Evolutionary conservation across 2,113 vertebrate genomes (phyloP).

Genomic region (Emydura subglobosa): DNA sequence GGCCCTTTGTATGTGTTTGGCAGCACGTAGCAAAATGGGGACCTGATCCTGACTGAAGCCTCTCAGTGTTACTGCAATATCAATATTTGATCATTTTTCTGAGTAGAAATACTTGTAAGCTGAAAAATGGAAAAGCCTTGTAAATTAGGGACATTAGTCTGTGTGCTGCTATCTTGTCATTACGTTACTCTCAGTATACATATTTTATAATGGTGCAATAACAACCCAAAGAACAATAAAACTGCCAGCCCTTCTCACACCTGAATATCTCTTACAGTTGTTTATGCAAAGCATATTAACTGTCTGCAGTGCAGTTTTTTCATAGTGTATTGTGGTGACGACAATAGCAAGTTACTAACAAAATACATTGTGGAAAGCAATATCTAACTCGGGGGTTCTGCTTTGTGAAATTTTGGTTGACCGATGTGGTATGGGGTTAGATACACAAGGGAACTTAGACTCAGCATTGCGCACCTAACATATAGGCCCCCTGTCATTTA

Average conservation of each 20-base stretch:
- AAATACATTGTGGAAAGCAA: background rate
- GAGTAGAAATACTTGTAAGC: background rate
- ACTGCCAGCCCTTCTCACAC: background rate
- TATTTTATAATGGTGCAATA: background rate
- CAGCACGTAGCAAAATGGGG: background rate
- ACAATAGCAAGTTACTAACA: background rate
- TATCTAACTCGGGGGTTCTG: background rate
- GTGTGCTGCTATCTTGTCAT: background rate
- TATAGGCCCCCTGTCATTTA: background rate
- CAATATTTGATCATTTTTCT: background rate
- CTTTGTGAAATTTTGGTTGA: no score
- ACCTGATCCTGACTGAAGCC: background rate
- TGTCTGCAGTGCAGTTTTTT: background rate
- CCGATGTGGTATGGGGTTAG: no score
- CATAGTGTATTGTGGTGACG: background rate
- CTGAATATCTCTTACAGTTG: background rate
- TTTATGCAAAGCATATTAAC: background rate
- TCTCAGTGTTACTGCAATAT: background rate
- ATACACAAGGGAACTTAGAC: background rate
- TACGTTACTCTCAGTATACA: background rate
- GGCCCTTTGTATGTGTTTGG: background rate
- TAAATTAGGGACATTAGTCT: background rate
- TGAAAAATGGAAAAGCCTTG: background rate
- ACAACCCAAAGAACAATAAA: background rate
- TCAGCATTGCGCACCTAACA: background rate